A percentile compares a stretch with the other conserved stretches of the same genome.
Evolutionary conservation across 2,113 vertebrate genomes (phyloP).

Genomic region (Epinephelus moara): DNA sequence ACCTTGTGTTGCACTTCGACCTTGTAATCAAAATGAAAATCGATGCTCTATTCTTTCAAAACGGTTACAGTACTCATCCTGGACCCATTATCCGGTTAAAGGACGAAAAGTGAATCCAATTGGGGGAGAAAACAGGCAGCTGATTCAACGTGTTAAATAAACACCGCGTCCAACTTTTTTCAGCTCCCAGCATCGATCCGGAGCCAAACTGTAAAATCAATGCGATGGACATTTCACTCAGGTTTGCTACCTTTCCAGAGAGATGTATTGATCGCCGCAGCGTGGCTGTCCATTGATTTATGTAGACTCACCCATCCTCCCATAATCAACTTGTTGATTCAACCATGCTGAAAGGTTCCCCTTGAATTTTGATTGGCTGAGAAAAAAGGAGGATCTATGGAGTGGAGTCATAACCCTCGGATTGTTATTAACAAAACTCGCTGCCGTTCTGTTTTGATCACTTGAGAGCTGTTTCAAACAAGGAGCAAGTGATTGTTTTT

Average conservation of each 20-base stretch:
- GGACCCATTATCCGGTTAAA: constrained; percentile 62
- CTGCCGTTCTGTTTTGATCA: constrained; percentile 55
- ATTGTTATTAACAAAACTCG: constrained; percentile 42
- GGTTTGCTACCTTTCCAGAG: constrained; percentile 79
- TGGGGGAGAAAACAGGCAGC: constrained; percentile 60
- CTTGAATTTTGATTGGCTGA: constrained; percentile 70
- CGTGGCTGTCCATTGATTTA: constrained; percentile 68
- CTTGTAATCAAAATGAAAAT: constrained; percentile 75
- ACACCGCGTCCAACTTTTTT: constrained; percentile 63
- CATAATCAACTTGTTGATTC: constrained; percentile 71
- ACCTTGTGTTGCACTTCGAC: constrained; percentile 74
- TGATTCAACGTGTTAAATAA: constrained; percentile 67
- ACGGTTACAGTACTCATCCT: constrained; percentile 55
- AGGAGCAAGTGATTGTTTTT: constrained; percentile 74
- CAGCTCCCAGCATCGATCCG: constrained; percentile 62
- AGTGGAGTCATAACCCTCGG: constrained; percentile 10
- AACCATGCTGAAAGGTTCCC: constrained; percentile 50
- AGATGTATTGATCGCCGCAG: constrained; percentile 67
- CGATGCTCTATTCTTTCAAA: constrained; percentile 61
- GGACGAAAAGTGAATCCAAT: constrained; percentile 50
- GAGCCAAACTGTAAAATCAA: constrained; percentile 76
- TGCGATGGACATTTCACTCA: constrained; percentile 81
- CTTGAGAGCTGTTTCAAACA: constrained; percentile 62
- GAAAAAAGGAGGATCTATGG: constrained; percentile 26
- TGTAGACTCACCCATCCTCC: constrained; percentile 51